Evolutionary conservation across 2,797 vertebrate genomes (phyloP), one percentile per base, ranked within the genome.

Genomic region (Rallus crepitans): DNA sequence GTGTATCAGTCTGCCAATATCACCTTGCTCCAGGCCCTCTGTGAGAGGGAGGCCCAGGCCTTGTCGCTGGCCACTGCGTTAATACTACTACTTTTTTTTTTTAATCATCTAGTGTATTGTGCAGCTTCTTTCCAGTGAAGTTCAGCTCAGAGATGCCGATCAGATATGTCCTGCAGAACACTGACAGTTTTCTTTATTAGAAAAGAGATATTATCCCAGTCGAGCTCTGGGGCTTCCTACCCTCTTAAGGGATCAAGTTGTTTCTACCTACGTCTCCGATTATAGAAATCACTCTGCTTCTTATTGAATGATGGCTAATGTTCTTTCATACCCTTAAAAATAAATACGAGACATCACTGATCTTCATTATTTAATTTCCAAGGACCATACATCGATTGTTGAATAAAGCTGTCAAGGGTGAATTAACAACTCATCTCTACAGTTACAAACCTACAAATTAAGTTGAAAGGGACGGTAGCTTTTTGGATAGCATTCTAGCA

Each of bases 341-440:
- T 47, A 91, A 92, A 91, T 37, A 52, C 1, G 19, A 94, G 64
- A 63, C 64, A 80, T 65, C 50, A 37, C 39, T 61, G 53, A 25
- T 84, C 33, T 55, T 77, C 59, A 59, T 91, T 76, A 92, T 79
- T 95, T 93, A 57, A 96, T 96, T 96, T 94, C 80, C 69, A 69
- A 86, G 78, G 93, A 55, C 69, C 82, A 31, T 65, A 68, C 52
- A 78, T 87, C 1, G 47, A 80, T 92, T 80, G 53, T 55, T 68
- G 72, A 93, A 93, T 87, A 82, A 90, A 96, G 64, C 48, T 87
- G 77, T 78, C 90, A 91, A 75, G 55, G n/a, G 45, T 79, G 90
- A 94, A 95, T 83, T 91, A 96, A 55, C 84, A 60, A 85, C 71
- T 77, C 77, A 52, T 64, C 31, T 86, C 60, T 72, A 24, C n/a